Evolutionary conservation across 2,797 vertebrate genomes (phyloP).

Genomic region (Molothrus aeneus): DNA sequence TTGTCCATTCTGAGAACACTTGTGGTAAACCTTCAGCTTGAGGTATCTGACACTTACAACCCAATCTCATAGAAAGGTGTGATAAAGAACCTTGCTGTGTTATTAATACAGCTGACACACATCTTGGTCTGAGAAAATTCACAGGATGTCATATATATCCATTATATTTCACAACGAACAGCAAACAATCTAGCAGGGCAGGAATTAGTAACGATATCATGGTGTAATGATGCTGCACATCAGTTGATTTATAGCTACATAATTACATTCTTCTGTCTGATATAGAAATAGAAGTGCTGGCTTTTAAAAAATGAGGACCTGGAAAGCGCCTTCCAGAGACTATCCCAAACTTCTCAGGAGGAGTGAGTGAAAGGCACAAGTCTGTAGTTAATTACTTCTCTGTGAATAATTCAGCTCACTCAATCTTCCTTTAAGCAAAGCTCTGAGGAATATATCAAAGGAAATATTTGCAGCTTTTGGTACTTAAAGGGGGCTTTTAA

Average conservation of each 20-base stretch:
- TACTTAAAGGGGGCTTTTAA: neutral
- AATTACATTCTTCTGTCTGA: neutral
- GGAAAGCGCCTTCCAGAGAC: neutral
- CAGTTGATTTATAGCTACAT: neutral
- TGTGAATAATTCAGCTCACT: neutral
- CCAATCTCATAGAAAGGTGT: neutral
- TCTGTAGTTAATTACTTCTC: neutral
- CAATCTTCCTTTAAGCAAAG: neutral
- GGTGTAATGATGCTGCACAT: neutral
- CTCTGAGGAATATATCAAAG: neutral
- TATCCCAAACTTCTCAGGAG: neutral
- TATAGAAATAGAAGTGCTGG: neutral
- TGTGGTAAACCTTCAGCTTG: neutral
- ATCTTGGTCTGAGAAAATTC: neutral
- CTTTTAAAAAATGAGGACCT: neutral
- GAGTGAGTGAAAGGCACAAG: neutral
- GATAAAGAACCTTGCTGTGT: neutral
- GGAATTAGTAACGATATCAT: neutral
- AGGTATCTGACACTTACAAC: neutral
- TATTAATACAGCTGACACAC: neutral
- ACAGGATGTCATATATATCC: neutral
- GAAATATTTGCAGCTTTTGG: neutral
- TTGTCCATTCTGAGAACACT: neutral
- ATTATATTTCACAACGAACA: constrained; percentile 14
- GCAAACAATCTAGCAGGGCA: neutral